Conservation (phyloP, 2,888 invertebrate genomes). For the Scaptomyza caliginosa region DNA sequence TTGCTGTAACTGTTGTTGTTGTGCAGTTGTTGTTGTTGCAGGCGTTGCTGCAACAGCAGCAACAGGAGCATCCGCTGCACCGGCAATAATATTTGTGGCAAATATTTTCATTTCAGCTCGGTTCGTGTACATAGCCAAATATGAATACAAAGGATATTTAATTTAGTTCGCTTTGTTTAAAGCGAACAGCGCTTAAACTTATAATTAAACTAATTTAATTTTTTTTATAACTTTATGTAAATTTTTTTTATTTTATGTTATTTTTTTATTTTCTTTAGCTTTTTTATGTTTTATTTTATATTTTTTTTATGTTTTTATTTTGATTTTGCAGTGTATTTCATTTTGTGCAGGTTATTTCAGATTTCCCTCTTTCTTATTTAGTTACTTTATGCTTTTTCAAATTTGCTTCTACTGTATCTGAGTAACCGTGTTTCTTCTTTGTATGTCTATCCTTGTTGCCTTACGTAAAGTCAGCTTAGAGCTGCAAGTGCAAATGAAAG, state of each 20-base stretch:
- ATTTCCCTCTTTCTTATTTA: conserved; percentile 4
- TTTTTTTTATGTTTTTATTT: conserved; percentile 5
- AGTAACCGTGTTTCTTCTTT: conserved; percentile 40
- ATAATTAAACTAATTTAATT: conserved; percentile 36
- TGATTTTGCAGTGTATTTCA: conserved; percentile 39
- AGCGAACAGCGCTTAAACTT: conserved; percentile 17
- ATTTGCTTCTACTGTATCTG: conserved; percentile 29
- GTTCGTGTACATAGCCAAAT: conserved; percentile 52
- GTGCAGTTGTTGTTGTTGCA: conserved; percentile 29
- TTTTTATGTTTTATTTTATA: conserved; percentile 16
- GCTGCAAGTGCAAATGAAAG: conserved; percentile 41
- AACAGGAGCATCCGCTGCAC: conserved; percentile 22
- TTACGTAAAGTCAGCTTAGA: conserved; percentile 17
- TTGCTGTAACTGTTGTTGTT: conserved; percentile 46
- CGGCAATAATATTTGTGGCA: conserved; percentile 56
- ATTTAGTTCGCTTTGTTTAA: conserved; percentile 23
- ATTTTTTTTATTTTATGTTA: conserved; percentile 19
- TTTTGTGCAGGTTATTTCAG: conserved; percentile 27
- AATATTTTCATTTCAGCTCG: conserved; percentile 76
- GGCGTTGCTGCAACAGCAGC: conserved; percentile 8
- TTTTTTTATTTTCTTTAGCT: conserved; percentile 19
- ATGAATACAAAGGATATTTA: background rate
- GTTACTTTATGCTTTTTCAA: conserved; percentile 21
- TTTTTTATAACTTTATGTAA: conserved; percentile 33
- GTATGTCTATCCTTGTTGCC: conserved; percentile 24